A percentile compares a stretch with the other conserved stretches of the same genome.
These are phyloP conservation scores for Oligia latruncula DNA, from an alignment of 2,888 invertebrate species.

Conservation along the genomic window DNA sequence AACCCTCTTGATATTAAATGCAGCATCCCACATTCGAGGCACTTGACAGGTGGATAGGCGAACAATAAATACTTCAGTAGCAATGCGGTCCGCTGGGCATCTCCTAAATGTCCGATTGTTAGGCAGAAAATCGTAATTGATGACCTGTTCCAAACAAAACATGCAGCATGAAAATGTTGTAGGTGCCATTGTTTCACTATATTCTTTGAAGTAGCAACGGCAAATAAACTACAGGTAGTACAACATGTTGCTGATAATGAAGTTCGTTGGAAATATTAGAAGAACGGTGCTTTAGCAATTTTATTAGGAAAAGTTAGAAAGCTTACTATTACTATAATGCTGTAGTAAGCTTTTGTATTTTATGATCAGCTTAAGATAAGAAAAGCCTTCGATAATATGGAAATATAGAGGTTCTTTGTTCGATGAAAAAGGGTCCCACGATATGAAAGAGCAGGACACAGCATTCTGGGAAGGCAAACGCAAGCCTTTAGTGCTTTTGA, in stretches of 20 bases:
- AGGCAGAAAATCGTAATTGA: constrained; percentile 12
- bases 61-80: constrained; percentile 17
- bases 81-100: constrained; percentile 3
- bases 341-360: constrained; percentile 19
- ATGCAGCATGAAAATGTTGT: constrained; percentile 11
- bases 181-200: constrained; percentile 24
- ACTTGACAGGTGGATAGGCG: constrained; percentile 29
- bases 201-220: constrained; percentile 23
- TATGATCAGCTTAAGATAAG: constrained; percentile 23
- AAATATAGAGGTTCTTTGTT: constrained; percentile 31
- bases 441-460: constrained; percentile 39
- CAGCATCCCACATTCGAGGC: constrained; percentile 5
- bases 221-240: constrained; percentile 23
- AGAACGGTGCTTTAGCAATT: constrained; percentile 19
- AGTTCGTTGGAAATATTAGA: constrained; percentile 17
- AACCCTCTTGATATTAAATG: constrained; percentile 19
- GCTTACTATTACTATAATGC: constrained; percentile 6
- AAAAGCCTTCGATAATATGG: constrained; percentile 12
- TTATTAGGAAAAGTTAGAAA: constrained; percentile 24
- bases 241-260: constrained; percentile 37
- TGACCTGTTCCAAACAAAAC: constrained; percentile 11
- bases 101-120: constrained; percentile 5
- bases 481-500: constrained; percentile 40
- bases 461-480: constrained; percentile 35
- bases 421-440: constrained; percentile 2